phyloP scores from a whole-genome alignment of 1,140 invertebrate genomes.

The Atta cephalotes region DNA sequence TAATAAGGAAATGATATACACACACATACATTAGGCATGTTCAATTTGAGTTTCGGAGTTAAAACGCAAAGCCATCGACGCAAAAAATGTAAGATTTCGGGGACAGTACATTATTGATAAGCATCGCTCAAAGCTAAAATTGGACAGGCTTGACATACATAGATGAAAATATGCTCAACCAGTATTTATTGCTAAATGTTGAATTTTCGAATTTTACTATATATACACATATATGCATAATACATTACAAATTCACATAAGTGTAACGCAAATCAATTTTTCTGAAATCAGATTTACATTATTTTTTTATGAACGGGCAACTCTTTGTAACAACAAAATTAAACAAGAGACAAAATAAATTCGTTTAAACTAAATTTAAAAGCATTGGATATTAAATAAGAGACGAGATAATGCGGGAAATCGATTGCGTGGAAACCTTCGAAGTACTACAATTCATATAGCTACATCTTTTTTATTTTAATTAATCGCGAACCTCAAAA shows the following conservation, averaged over 20 bases:
- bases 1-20: neutral
- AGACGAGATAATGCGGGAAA: conserved; percentile 22
- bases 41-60: too few species aligned
- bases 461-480: too few species aligned
- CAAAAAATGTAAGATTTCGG: too few species aligned
- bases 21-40: too few species aligned
- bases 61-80: too few species aligned
- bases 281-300: conserved; percentile 23
- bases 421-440: conserved; percentile 12
- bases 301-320: neutral
- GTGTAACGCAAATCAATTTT: neutral
- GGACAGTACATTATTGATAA: too few species aligned
- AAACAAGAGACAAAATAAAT: neutral
- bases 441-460: neutral
- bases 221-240: neutral
- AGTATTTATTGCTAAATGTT: neutral
- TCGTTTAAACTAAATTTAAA: neutral
- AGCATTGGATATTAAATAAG: neutral
- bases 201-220: conserved; percentile 11
- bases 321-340: neutral
- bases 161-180: neutral
- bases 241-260: neutral
- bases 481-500: too few species aligned
- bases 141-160: too few species aligned
- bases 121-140: too few species aligned